A percentile compares a stretch with the other conserved stretches of the same genome.
Evolutionary conservation across 2,888 invertebrate genomes (phyloP).

Genomic region (Synergus itoensis): DNA sequence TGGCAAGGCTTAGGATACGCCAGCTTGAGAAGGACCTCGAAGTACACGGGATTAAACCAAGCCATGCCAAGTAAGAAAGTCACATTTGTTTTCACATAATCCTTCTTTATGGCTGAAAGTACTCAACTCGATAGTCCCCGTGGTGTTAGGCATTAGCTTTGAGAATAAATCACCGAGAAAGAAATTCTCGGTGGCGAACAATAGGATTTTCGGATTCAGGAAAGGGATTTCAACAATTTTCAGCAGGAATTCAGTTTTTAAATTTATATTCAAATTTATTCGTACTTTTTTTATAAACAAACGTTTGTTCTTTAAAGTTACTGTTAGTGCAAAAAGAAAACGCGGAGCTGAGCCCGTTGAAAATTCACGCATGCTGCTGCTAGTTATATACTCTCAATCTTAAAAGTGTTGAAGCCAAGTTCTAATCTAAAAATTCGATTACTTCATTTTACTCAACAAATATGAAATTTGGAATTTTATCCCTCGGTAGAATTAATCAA

Average conservation of each 20-base stretch:
- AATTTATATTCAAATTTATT: background rate
- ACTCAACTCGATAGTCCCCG: slow-evolving; percentile 10
- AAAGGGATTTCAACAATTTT: background rate
- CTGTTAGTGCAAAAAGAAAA: slow-evolving; percentile 40
- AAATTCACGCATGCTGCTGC: slow-evolving; percentile 57
- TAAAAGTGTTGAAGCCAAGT: no score
- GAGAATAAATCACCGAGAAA: slow-evolving; percentile 38
- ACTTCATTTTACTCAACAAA: no score
- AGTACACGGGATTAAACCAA: slow-evolving; percentile 89
- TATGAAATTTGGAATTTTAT: no score
- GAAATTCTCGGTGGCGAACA: background rate
- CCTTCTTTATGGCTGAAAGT: slow-evolving; percentile 34
- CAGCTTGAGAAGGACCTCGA: slow-evolving; percentile 93
- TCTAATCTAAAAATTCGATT: no score
- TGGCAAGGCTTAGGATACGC: slow-evolving; percentile 90
- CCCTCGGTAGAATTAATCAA: no score
- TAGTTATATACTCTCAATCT: slow-evolving; percentile 16
- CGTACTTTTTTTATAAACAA: background rate
- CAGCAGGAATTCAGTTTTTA: background rate
- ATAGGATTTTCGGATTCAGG: background rate
- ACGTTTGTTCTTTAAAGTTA: background rate
- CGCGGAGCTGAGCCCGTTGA: slow-evolving; percentile 56
- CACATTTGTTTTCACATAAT: slow-evolving; percentile 21
- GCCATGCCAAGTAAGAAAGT: slow-evolving; percentile 79
- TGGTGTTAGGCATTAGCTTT: slow-evolving; percentile 23